These are phyloP conservation scores for Halichoeres trimaculatus DNA, from an alignment of 2,113 vertebrate genomes.

Conservation along the genomic window DNA sequence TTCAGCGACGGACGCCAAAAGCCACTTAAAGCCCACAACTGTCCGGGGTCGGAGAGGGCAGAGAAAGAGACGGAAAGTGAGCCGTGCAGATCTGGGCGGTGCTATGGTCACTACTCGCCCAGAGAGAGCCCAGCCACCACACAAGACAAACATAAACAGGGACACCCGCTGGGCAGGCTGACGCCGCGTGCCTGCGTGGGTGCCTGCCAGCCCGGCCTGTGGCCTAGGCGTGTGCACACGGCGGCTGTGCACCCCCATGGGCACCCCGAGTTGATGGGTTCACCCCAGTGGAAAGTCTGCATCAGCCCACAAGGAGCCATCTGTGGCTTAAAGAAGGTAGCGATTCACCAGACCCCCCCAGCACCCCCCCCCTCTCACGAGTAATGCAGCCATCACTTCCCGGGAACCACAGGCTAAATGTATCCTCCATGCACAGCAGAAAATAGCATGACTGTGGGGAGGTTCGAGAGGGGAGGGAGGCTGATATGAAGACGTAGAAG, in stretches of 20 bases:
- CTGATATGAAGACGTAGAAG: conserved; percentile 42
- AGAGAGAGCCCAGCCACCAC: conserved; percentile 59
- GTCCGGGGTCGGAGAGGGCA: conserved; percentile 41
- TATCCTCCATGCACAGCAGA: conserved; percentile 69
- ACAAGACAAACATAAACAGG: conserved; percentile 76
- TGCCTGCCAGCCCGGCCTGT: conserved; percentile 68
- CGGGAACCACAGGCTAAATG: conserved; percentile 79
- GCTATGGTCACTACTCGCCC: conserved; percentile 40
- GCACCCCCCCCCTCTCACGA: conserved; percentile 17
- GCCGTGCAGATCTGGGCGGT: conserved; percentile 41
- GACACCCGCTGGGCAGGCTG: conserved; percentile 66
- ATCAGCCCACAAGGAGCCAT: conserved; percentile 67
- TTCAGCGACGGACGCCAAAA: conserved; percentile 26
- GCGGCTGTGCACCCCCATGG: conserved; percentile 29
- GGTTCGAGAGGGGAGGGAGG: conserved; percentile 3
- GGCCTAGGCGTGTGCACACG: conserved; percentile 48
- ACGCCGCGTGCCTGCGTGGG: conserved; percentile 71
- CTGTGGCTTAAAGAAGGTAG: conserved; percentile 61
- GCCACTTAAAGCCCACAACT: conserved; percentile 33
- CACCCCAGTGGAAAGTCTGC: conserved; percentile 76
- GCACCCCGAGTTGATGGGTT: conserved; percentile 65
- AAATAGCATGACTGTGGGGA: conserved; percentile 69
- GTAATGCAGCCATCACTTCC: conserved; percentile 73
- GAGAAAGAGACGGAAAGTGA: conserved; percentile 2
- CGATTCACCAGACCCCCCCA: conserved; percentile 56